Base-by-base conservation (phyloP, 2,113 vertebrate species). In the Alaudala cheleensis region DNA sequence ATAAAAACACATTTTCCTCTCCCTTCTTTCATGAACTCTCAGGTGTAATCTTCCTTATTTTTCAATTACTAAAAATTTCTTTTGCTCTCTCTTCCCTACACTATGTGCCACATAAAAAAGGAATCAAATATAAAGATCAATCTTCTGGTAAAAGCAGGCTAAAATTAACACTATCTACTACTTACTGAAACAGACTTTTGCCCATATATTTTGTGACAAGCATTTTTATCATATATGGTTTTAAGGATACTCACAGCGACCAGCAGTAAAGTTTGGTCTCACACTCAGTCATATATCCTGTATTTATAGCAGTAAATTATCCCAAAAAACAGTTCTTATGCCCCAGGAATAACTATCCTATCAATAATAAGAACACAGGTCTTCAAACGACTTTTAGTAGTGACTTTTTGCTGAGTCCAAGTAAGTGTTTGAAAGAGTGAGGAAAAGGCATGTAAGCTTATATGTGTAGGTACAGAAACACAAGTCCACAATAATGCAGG, bases 401-500 rank as follows among this genome's bases (percentile, higher is more conserved):
- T 21, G 16, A 37, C 34, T 81, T 71, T 79, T 31, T 53, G 45
- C 53, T 49, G n/a, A 83, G 54, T 13, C 14, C 28, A 70, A 74
- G 49, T 19, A 60, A 29, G 40, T 20, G 8, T 22, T 70, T 14
- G 6, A 65, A 60, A 65, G 13, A 40, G 10, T 6, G 7, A n/a
- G 37, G 19, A 60, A 71, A 82, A 72, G 7, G 3, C 23, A 51
- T 3, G 12, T 15, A 34, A 74, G 23, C 5, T 37, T 37, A 25
- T 3, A 42, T 14, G n/a, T 4, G 17, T 10, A 44, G 16, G 25
- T 44, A 60, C 18, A 88, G 24, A 69, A 90, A 72, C 14, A 33
- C 25, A 69, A 28, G n/a, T 11, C 20, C 31, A n/a, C 26, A 70
- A 12, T 29, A 72, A 67, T 0, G 0, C 12, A 57, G 21, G 57